phyloP scores from a whole-genome alignment of 2,888 invertebrate genomes.

The Thymelicus acteon region DNA sequence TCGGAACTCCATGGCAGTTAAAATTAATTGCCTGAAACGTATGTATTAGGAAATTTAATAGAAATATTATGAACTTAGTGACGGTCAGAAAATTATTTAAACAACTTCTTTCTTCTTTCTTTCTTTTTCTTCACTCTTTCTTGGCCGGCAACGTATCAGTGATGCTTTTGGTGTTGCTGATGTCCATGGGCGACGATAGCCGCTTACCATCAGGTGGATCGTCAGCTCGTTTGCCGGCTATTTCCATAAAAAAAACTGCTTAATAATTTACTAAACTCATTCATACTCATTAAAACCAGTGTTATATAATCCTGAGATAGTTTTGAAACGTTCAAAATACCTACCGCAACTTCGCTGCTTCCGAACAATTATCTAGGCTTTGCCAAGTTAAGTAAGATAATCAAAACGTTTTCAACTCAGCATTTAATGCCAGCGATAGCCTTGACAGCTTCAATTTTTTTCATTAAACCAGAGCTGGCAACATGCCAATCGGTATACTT shows the following conservation, averaged over 20 bases:
- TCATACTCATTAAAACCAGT: too few species aligned
- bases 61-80: not conserved
- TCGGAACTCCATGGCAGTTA: constrained; percentile 5
- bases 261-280: too few species aligned
- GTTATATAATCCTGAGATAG: too few species aligned
- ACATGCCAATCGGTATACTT: constrained; percentile 25
- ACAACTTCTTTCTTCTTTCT: too few species aligned
- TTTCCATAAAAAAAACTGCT: too few species aligned
- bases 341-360: not conserved
- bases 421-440: constrained; percentile 18
- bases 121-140: too few species aligned
- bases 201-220: too few species aligned
- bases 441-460: constrained; percentile 29
- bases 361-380: constrained; percentile 27
- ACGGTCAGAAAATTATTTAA: not conserved
- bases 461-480: constrained; percentile 28
- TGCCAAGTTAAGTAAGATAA: constrained; percentile 33
- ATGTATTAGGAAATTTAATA: not conserved
- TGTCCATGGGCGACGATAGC: too few species aligned
- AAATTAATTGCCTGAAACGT: not conserved
- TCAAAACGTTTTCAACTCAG: constrained; percentile 31
- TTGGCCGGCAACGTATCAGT: too few species aligned
- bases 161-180: too few species aligned
- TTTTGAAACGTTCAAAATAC: not conserved
- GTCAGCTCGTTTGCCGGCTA: too few species aligned